These are phyloP conservation scores for Xerus inauris DNA, from an alignment of 2,113 vertebrate genomes.

Conservation along the genomic window DNA sequence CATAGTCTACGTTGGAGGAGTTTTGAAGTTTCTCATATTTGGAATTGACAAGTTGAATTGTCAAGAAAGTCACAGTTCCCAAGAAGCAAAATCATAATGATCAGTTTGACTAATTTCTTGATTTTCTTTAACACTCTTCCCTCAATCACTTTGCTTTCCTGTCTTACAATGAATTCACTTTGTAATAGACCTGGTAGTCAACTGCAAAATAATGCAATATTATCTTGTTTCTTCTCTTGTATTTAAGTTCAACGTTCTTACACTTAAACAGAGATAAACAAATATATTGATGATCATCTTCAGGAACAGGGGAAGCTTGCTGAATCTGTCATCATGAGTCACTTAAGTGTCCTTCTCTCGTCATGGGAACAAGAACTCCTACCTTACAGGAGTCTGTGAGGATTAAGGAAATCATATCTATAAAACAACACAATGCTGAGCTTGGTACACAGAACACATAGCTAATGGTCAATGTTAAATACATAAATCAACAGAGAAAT, in stretches of 20 bases:
- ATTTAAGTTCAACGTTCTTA: neutral
- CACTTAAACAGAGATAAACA: neutral
- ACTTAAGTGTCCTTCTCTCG: neutral
- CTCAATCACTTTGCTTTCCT: slow-evolving; percentile 2
- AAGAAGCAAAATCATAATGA: neutral
- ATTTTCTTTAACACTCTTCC: slow-evolving; percentile 4
- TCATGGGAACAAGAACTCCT: neutral
- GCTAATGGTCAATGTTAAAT: neutral
- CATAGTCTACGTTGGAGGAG: neutral
- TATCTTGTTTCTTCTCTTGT: neutral
- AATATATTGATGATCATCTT: neutral
- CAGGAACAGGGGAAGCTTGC: neutral
- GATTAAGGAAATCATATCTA: neutral
- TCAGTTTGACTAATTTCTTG: neutral
- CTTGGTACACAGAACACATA: neutral
- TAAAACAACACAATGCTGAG: neutral
- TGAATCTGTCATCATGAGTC: neutral
- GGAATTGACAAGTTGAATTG: neutral
- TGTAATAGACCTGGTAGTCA: neutral
- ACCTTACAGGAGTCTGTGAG: neutral
- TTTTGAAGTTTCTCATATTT: neutral
- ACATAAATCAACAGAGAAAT: neutral
- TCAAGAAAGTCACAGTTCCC: neutral
- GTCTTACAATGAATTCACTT: neutral
- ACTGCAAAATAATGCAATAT: neutral